Base-by-base conservation (phyloP, 1,140 invertebrate genomes). In the Drosophila prosaltans region DNA sequence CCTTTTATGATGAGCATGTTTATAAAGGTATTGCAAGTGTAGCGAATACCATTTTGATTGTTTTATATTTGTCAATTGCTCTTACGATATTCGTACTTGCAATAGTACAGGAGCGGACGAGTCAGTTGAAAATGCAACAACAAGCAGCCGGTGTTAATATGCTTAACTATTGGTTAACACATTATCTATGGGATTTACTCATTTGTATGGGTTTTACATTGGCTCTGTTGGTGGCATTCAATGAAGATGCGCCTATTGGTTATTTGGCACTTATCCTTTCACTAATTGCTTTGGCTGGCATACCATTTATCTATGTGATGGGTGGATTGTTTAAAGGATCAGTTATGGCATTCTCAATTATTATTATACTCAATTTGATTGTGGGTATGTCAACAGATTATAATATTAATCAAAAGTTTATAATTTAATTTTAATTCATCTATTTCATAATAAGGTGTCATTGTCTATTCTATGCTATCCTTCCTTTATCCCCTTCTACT, bases 101-200 rank as follows among this genome's bases (percentile, higher is more conserved):
- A 0, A 36, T 71, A 3, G 40, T 59, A 21, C 32, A 32, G 5
- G 69, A 71, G 55, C 26, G 30, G 2, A n/a, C 3, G 0, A 16
- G 40, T 41, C 63, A 71, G 2, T 58, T 66, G 51, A 65, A 66
- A 55, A 58, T 59, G 63, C 69, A 66, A 32, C 69, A 71, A 16
- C 63, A 65, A 41, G 54, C 66, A 9, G 43, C 69, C 32, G 69
- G 69, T 0, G 40, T 71, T 10, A 16, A 55, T 32, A 71, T 71
- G 69, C n/a, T 66, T 7, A 66, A 48, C 0, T 71, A 71, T 30
- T 71, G 69, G 69, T n/a, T 66, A 26, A 59, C 39, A n/a, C 54
- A 71, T n/a, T 58, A 66, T 1, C 1, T 66, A 6, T 26, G 26
- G 11, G 68, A 70, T 40, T 10, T 70, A 24, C 6, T 30, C 28